These are phyloP conservation scores for Epiperipatus broadwayi DNA, from an alignment of 2,888 invertebrate genomes.

Conservation along the genomic window DNA sequence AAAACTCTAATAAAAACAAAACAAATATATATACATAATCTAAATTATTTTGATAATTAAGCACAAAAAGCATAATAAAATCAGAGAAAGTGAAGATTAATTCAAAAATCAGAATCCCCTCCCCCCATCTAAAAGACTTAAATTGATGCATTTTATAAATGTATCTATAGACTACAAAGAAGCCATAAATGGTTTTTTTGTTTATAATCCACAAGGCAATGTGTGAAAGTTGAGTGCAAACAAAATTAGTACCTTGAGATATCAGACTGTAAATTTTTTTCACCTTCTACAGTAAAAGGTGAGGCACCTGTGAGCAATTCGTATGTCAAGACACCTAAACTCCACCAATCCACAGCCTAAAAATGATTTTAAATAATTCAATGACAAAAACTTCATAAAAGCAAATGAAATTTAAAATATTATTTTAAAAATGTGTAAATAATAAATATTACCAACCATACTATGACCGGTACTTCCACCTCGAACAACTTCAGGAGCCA, in stretches of 20 bases:
- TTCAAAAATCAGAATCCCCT: too few species aligned
- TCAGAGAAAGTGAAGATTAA: too few species aligned
- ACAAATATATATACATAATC: too few species aligned
- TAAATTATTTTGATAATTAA: too few species aligned
- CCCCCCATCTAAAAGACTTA: too few species aligned
- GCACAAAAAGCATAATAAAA: too few species aligned
- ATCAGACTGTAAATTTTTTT: conserved; percentile 78
- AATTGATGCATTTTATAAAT: too few species aligned
- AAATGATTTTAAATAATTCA: too few species aligned
- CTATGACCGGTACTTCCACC: conserved; percentile 79
- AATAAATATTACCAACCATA: conserved; percentile 51
- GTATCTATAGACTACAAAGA: too few species aligned
- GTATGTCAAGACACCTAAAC: conserved; percentile 84
- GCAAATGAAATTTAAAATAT: background rate
- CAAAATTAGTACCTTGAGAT: conserved; percentile 67
- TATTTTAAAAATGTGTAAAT: conserved; percentile 18
- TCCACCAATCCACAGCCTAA: conserved; percentile 97
- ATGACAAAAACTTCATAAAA: background rate
- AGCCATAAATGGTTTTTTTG: too few species aligned
- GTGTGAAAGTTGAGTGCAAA: background rate
- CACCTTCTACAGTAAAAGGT: conserved; percentile 88
- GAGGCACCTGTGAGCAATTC: conserved; percentile 90
- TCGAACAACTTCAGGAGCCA: conserved; percentile 68
- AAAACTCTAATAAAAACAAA: too few species aligned
- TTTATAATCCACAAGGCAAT: too few species aligned